phyloP scores from a whole-genome alignment of 2,797 vertebrate species.

The Sciaenops ocellatus region DNA sequence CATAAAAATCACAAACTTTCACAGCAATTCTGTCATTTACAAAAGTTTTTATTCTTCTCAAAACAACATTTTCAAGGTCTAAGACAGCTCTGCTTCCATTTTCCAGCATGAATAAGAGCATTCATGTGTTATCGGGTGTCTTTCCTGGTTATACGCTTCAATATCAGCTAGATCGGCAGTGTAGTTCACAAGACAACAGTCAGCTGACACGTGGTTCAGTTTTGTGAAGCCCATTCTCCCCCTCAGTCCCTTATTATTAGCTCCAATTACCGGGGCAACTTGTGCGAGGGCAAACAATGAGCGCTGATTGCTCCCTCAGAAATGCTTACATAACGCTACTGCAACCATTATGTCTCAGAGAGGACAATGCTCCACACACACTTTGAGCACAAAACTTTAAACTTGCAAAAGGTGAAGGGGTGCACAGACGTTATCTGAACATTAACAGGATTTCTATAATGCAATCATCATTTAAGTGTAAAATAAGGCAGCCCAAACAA shows the following conservation, averaged over 20 bases:
- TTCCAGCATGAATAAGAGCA: background rate
- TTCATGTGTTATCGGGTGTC: background rate
- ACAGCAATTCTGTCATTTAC: background rate
- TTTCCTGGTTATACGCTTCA: background rate
- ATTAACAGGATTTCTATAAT: conserved; percentile 1
- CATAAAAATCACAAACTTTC: conserved; percentile 22
- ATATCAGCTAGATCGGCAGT: conserved; percentile 11
- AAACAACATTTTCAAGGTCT: background rate
- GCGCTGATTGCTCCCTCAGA: conserved; percentile 40
- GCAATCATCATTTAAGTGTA: background rate
- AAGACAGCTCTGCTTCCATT: background rate
- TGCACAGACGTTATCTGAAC: background rate
- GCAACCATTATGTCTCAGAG: conserved; percentile 39
- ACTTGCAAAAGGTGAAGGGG: background rate
- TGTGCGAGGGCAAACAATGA: conserved; percentile 51
- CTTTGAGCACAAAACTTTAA: conserved; percentile 9
- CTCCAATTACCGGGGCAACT: conserved; percentile 52
- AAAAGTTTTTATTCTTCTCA: conserved; percentile 26
- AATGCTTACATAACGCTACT: conserved; percentile 63
- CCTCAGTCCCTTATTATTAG: conserved; percentile 45
- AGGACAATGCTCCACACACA: conserved; percentile 4
- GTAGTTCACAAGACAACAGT: background rate
- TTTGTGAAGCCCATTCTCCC: conserved; percentile 9
- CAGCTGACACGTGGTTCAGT: background rate
- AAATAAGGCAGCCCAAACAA: background rate